phyloP scores from a whole-genome alignment of 2,888 invertebrate genomes.

The Pemphredon lugubris region DNA sequence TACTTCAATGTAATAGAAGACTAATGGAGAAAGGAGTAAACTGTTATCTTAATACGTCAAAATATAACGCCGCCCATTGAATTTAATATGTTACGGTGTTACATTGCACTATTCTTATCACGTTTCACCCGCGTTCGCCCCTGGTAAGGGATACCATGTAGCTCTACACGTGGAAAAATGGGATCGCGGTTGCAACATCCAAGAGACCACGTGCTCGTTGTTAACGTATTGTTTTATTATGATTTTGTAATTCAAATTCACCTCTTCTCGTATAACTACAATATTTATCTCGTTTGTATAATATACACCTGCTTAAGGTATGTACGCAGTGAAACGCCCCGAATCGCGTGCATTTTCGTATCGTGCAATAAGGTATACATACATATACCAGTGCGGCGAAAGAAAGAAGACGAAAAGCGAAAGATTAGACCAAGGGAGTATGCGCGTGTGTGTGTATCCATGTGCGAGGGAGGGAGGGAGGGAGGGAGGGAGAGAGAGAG shows the following conservation, averaged over 20 bases:
- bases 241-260: constrained; percentile 53
- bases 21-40: no score
- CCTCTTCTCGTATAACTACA: constrained; percentile 41
- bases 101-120: no score
- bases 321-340: constrained; percentile 53
- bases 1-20: no score
- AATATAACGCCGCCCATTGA: no score
- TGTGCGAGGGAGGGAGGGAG: not conserved
- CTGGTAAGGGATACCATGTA: not conserved
- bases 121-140: no score
- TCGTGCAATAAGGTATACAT: constrained; percentile 18
- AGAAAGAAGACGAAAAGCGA: not conserved
- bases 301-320: constrained; percentile 56
- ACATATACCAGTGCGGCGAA: not conserved
- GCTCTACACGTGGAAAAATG: not conserved
- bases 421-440: no score
- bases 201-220: not conserved
- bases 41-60: no score
- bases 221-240: constrained; percentile 51
- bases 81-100: no score
- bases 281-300: constrained; percentile 52
- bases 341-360: constrained; percentile 47
- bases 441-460: not conserved
- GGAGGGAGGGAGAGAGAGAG: constrained; percentile 12
- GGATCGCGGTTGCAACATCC: not conserved